Conservation (phyloP, 2,113 vertebrate species). For the Dendropsophus ebraccatus region DNA sequence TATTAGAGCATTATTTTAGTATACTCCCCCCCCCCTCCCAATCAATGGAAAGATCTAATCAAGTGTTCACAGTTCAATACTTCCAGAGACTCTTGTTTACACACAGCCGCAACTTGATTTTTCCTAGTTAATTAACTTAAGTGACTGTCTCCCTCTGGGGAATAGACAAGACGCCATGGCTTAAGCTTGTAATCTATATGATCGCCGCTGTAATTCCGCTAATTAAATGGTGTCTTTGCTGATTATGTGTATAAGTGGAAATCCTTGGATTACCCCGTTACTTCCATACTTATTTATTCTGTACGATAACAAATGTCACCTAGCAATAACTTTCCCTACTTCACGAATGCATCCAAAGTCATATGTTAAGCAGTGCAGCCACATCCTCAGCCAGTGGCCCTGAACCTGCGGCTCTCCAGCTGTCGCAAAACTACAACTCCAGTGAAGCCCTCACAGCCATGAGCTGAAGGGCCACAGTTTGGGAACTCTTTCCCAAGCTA, state of each 20-base stretch:
- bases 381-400: too few relatives aligned
- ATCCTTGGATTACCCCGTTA: neutral
- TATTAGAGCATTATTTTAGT: neutral
- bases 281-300: neutral
- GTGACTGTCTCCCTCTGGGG: neutral
- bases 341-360: too few relatives aligned
- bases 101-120: neutral
- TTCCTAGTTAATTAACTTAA: constrained; percentile 21
- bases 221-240: constrained; percentile 27
- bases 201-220: neutral
- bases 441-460: too few relatives aligned
- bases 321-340: too few relatives aligned
- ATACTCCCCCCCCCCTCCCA: neutral
- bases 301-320: neutral
- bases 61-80: neutral
- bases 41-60: neutral
- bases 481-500: too few relatives aligned
- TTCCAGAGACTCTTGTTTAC: neutral
- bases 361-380: too few relatives aligned
- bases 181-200: neutral
- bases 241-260: neutral
- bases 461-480: too few relatives aligned
- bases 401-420: too few relatives aligned
- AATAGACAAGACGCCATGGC: neutral
- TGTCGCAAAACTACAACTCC: too few relatives aligned